Evolutionary conservation across 2,113 vertebrate genomes (phyloP).

Genomic region (Chamaea fasciata): DNA sequence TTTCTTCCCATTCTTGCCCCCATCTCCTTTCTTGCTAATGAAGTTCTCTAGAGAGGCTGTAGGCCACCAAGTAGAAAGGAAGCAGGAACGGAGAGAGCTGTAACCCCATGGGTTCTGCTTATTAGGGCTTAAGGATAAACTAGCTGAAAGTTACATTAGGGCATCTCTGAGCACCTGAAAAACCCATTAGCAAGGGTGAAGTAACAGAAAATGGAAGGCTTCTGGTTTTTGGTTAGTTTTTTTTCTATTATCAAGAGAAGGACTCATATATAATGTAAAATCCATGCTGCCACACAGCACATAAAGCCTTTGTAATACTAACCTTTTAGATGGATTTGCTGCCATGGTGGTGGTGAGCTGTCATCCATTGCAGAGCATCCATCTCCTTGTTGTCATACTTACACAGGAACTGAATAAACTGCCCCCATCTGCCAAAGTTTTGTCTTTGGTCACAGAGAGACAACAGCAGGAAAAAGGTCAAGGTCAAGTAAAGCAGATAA

Average conservation of each 20-base stretch:
- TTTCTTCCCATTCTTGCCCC: neutral
- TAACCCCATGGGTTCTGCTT: neutral
- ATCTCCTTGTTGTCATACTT: neutral
- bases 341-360: neutral
- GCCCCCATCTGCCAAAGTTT: neutral
- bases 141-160: neutral
- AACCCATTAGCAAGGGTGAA: neutral
- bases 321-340: neutral
- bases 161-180: neutral
- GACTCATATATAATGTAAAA: neutral
- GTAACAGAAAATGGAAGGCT: neutral
- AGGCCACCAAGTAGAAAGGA: neutral
- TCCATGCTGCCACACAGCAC: neutral
- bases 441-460: neutral
- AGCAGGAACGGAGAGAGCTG: neutral
- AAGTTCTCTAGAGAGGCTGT: neutral
- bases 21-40: neutral
- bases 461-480: neutral
- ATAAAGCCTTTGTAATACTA: neutral
- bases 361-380: neutral
- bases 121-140: neutral
- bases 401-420: neutral
- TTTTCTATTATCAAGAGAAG: neutral
- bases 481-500: slow-evolving; percentile 11
- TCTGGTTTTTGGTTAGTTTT: neutral